Conservation (phyloP, 2,888 invertebrate species). For the Ptilodon capucinus region DNA sequence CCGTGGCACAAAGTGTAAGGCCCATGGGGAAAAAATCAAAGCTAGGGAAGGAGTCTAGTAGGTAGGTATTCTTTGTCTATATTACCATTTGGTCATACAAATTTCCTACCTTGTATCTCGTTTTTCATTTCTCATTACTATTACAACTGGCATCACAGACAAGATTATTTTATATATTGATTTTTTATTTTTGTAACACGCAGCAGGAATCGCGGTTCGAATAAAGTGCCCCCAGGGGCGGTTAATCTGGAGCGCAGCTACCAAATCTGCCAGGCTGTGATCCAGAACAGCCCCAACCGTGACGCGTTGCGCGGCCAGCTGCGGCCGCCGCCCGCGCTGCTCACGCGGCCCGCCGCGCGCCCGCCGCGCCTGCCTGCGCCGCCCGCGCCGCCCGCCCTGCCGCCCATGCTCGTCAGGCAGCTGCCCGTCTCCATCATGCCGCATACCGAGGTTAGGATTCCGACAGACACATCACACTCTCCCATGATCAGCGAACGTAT, state of each 20-base stretch:
- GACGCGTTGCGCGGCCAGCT: conserved; percentile 93
- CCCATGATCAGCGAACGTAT: too few relatives aligned
- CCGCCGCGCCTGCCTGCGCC: conserved; percentile 44
- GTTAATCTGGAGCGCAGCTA: conserved; percentile 97
- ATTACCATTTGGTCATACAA: too few relatives aligned
- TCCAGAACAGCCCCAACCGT: conserved; percentile 96
- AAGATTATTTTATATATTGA: neutral
- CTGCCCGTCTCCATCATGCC: conserved; percentile 84
- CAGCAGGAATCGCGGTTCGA: conserved; percentile 81
- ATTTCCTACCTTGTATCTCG: too few relatives aligned
- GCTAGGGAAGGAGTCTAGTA: conserved; percentile 68
- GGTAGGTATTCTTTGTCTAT: conserved; percentile 40
- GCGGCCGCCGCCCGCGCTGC: conserved; percentile 91
- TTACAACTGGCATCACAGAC: too few relatives aligned
- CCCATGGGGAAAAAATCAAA: conserved; percentile 64
- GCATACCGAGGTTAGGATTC: conserved; percentile 59
- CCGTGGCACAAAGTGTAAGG: conserved; percentile 55
- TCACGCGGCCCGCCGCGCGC: conserved; percentile 74
- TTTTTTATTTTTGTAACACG: neutral
- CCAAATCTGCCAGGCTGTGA: conserved; percentile 96
- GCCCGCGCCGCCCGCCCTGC: conserved; percentile 42
- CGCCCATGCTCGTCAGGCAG: conserved; percentile 82
- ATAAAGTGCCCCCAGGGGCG: conserved; percentile 93
- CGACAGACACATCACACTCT: too few relatives aligned
- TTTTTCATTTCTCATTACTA: too few relatives aligned